Base-by-base conservation (phyloP, 1,140 invertebrate species). In the Cotesia chilonis region DNA sequence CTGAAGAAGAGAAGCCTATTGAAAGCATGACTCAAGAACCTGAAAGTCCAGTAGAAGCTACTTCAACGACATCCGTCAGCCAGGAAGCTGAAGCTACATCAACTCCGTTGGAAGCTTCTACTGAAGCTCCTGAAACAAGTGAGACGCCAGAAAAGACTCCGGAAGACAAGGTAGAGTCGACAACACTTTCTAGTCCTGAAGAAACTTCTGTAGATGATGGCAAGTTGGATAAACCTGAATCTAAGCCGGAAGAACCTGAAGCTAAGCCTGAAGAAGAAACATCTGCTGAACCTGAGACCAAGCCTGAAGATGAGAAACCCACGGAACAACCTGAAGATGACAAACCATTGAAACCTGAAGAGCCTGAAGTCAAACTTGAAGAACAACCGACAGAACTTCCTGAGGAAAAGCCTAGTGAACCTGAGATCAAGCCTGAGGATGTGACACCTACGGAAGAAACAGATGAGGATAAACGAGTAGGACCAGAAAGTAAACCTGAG, bases 31-130 rank as follows among this genome's bases (percentile, higher is more conserved):
- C 71, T 71, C 41, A 51, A 71, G 20, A 70, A 28, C 28, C 73
- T 37, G 70, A 80, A 68, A 70, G 60, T 61, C 37, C 72, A 71
- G 71, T 28, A 80, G 75, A 81, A 81, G 74, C 41, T 81, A 74
- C 67, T 78, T 78, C 67, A 79, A 82, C 71, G 78, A 81, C 74
- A 67, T 76, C 54, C 3, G 28, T 28, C 28, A 28, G 28, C 28
- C 28, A 28, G 28, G 28, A 28, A 28, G 3, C 28, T 28, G 28
- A 28, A 28, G 28, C 28, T 28, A 28, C 28, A 28, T 28, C 28
- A 28, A 28, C 28, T 28, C 28, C 28, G 28, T 28, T 28, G 52
- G 66, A 55, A 54, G 14, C 38, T 51, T n/a, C 35, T 37, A 37
- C 52, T 20, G 20, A 3, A 7, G 14, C 61, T 9, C 51, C 71